phyloP scores from a whole-genome alignment of 2,797 vertebrate genomes.

The Scomberomorus guttatus region DNA sequence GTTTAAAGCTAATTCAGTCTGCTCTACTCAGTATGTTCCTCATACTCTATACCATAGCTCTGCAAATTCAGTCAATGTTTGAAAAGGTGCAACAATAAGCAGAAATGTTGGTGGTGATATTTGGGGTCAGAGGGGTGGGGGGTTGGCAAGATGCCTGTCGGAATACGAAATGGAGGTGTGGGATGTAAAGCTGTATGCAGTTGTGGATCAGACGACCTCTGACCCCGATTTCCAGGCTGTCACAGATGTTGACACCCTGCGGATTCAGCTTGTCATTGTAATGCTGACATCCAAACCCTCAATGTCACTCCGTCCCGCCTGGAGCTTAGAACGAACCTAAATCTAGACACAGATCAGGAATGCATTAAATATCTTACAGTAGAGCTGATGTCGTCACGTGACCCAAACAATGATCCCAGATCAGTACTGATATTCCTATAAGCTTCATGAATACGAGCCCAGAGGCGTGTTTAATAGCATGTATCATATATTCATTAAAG shows the following conservation, averaged over 20 bases:
- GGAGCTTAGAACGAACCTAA: constrained; percentile 36
- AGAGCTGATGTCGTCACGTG: constrained; percentile 42
- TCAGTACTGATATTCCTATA: constrained; percentile 55
- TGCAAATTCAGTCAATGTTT: constrained; percentile 31
- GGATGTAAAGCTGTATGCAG: constrained; percentile 24
- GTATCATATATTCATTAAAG: constrained; percentile 66
- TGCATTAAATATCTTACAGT: constrained; percentile 54
- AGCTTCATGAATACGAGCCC: constrained; percentile 42
- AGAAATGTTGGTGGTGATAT: constrained; percentile 25
- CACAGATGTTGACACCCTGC: constrained; percentile 51
- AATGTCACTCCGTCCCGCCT: constrained; percentile 45
- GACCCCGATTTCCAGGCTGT: constrained; percentile 61
- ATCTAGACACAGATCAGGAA: constrained; percentile 55
- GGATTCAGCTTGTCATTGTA: constrained; percentile 53
- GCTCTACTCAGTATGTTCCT: constrained; percentile 40
- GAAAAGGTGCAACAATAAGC: constrained; percentile 56
- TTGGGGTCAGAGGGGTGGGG: constrained; percentile 1
- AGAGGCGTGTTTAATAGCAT: constrained; percentile 56
- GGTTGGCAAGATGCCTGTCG: constrained; percentile 23
- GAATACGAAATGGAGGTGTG: constrained; percentile 36
- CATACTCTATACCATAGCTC: neutral
- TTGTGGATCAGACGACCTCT: constrained; percentile 48
- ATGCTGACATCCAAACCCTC: constrained; percentile 46
- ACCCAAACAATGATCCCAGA: constrained; percentile 54
- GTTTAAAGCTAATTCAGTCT: constrained; percentile 60